Evolutionary conservation across 2,113 vertebrate species (phyloP), one percentile per base, ranked within the genome.

Genomic region (Phylloscopus trochiloides): DNA sequence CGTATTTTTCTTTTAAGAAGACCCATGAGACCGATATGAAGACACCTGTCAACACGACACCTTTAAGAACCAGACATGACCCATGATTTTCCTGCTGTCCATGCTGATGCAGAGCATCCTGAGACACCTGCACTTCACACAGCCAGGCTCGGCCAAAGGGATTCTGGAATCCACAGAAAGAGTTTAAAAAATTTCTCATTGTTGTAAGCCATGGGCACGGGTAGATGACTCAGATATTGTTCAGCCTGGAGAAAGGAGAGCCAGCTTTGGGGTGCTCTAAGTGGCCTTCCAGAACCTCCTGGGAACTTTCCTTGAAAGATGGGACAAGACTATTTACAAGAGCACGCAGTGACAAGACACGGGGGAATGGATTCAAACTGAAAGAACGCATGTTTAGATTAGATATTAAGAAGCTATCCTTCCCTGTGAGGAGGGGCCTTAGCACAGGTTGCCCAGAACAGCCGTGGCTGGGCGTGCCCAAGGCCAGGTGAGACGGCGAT

Each of bases 1-100:
- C 13, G 3, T 9, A 3, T 17, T 61, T 62, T 55, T 31, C 14
- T 47, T 45, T 28, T 24, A 16, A 59, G 54, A 84, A 17, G 3
- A 67, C 14, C 1, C 1, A 26, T 21, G 14, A 3, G 3, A 20
- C 17, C 24, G 32, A 58, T 7, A n/a, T 0, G 1, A 65, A 31
- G 31, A 43, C 7, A 36, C 10, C 19, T 43, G 5, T 32, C 36
- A 42, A 19, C 10, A 17, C 1, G 3, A 31, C 11, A 7, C 11
- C 5, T 75, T 32, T 3, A 62, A 28, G 13, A 43, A 43, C 4
- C 45, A 67, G 20, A n/a, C 54, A 12, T n/a, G 32, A 15, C 17
- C 15, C 7, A 1, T 8, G 34, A 9, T 26, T 32, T 59, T 67
- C 18, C 67, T 8, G 3, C 48, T 40, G 3, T 28, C 36, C 20